Conservation (phyloP, 2,113 vertebrate species). For the Pardalotus punctatus region DNA sequence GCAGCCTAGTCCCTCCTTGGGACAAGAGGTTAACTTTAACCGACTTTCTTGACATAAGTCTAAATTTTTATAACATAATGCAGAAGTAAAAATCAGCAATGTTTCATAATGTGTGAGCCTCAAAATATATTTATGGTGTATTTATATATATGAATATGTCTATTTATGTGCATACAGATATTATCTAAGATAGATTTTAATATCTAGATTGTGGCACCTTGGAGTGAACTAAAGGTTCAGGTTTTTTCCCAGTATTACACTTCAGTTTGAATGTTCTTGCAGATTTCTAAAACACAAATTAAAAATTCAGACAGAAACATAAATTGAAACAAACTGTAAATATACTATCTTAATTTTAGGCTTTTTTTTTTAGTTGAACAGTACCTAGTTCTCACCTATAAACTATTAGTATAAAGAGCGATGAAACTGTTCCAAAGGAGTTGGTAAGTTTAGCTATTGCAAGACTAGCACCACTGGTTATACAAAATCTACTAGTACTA, state of each 20-base stretch:
- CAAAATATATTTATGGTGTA: rapidly evolving
- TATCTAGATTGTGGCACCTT: neutral
- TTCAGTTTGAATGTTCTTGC: neutral
- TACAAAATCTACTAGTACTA: neutral
- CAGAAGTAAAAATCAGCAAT: neutral
- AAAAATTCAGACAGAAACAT: neutral
- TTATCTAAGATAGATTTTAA: neutral
- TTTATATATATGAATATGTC: neutral
- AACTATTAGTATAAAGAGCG: neutral
- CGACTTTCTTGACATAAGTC: neutral
- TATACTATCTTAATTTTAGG: neutral
- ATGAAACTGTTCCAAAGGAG: neutral
- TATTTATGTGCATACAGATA: neutral
- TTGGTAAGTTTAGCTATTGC: neutral
- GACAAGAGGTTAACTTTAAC: neutral
- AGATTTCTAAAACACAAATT: neutral
- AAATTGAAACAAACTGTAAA: neutral
- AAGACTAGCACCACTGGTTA: neutral
- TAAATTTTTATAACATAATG: neutral
- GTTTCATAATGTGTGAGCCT: neutral
- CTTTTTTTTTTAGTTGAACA: neutral
- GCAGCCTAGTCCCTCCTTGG: neutral
- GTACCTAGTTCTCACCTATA: neutral
- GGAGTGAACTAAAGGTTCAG: neutral
- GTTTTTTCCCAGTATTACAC: neutral